Percentiles rank a stretch among this genome's conserved stretches.
These are phyloP conservation scores for Loris lydekkerianus DNA, from an alignment of 2,797 vertebrate species.

Conservation along the genomic window DNA sequence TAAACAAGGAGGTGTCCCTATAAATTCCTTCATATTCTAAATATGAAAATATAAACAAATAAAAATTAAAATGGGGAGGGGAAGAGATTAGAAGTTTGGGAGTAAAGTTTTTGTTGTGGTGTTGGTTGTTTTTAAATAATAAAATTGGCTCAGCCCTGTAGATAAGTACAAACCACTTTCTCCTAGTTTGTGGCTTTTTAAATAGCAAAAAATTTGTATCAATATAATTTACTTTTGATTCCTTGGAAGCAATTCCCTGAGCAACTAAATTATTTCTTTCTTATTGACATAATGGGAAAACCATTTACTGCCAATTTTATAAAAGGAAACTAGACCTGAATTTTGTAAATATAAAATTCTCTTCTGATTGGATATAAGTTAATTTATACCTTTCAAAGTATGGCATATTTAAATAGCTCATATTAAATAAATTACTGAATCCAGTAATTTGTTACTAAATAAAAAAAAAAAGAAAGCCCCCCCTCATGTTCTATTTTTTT, in stretches of 20 bases:
- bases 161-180: constrained; percentile 59
- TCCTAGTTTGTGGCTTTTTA: constrained; percentile 48
- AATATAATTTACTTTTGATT: constrained; percentile 59
- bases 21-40: constrained; percentile 12
- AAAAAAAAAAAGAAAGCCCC: constrained; percentile 47
- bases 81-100: neutral
- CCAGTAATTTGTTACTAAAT: constrained; percentile 51
- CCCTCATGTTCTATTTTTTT: neutral
- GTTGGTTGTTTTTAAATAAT: neutral
- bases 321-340: constrained; percentile 69
- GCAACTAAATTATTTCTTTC: constrained; percentile 66
- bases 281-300: constrained; percentile 52
- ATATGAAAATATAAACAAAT: constrained; percentile 48
- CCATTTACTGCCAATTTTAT: constrained; percentile 67
- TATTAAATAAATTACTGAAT: constrained; percentile 48
- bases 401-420: constrained; percentile 61
- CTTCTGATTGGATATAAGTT: constrained; percentile 48
- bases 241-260: constrained; percentile 51
- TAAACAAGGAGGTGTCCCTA: neutral
- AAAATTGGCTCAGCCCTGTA: constrained; percentile 57
- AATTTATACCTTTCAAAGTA: constrained; percentile 66
- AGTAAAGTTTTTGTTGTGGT: neutral
- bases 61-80: neutral
- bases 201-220: constrained; percentile 42
- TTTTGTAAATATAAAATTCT: constrained; percentile 61